Conservation (phyloP, 2,113 vertebrate genomes). For the Periophthalmus modestus region DNA sequence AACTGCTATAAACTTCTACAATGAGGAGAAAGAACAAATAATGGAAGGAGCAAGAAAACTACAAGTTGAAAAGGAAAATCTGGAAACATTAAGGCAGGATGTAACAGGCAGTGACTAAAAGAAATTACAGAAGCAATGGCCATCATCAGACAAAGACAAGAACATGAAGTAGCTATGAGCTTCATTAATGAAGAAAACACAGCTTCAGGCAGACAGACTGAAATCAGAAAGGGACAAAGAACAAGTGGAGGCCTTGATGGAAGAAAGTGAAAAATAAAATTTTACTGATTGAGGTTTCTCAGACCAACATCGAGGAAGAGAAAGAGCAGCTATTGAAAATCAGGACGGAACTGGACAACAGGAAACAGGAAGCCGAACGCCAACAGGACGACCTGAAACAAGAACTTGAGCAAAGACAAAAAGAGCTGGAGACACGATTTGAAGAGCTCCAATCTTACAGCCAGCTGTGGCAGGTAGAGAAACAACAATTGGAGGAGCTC, state of each 20-base stretch:
- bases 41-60: background rate
- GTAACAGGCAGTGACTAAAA: background rate
- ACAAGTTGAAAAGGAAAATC: background rate
- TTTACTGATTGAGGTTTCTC: no score
- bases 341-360: no score
- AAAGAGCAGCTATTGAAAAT: no score
- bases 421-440: no score
- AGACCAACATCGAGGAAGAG: no score
- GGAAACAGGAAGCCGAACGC: background rate
- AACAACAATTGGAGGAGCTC: no score
- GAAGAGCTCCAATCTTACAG: no score
- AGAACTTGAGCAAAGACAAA: background rate
- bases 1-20: background rate
- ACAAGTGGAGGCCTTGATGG: background rate
- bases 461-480: no score
- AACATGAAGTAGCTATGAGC: background rate
- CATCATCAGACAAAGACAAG: background rate
- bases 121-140: background rate
- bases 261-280: no score
- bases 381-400: background rate
- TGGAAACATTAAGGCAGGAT: background rate
- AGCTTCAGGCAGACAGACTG: background rate
- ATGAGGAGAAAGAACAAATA: background rate
- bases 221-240: conserved; percentile 2
- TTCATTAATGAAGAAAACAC: background rate